Percentiles rank a stretch among this genome's conserved stretches.
These are phyloP conservation scores for Trissolcus brochymenae DNA, from an alignment of 2,888 invertebrate genomes.

Conservation along the genomic window DNA sequence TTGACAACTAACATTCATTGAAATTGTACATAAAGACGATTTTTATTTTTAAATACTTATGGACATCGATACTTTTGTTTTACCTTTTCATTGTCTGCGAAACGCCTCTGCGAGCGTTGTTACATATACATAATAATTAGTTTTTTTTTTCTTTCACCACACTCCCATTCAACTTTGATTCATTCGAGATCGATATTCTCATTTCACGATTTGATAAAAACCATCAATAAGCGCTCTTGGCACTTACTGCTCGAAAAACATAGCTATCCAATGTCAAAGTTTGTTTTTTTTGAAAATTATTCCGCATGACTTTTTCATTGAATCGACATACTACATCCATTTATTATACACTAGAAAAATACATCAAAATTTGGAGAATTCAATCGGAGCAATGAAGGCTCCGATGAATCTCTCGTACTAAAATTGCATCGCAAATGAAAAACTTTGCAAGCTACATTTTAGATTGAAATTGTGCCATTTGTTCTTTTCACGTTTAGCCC, in stretches of 20 bases:
- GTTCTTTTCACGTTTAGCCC: too few species aligned
- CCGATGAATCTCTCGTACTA: too few species aligned
- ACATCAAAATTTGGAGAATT: constrained; percentile 19
- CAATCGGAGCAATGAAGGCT: constrained; percentile 3
- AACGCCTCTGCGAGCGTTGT: constrained; percentile 49
- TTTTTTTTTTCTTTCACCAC: constrained; percentile 46
- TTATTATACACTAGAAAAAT: constrained; percentile 44
- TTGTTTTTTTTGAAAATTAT: constrained; percentile 16
- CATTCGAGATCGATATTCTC: constrained; percentile 51
- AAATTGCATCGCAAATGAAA: too few species aligned
- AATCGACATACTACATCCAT: constrained; percentile 11
- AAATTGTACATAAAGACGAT: constrained; percentile 75
- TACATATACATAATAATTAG: constrained; percentile 58
- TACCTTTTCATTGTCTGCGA: constrained; percentile 61
- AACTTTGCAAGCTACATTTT: too few species aligned
- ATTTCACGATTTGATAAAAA: constrained; percentile 45
- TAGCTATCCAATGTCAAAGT: constrained; percentile 23
- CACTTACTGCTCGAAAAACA: constrained; percentile 21
- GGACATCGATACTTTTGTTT: constrained; percentile 72
- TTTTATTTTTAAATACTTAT: constrained; percentile 74
- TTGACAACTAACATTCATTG: constrained; percentile 59
- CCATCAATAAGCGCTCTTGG: constrained; percentile 17
- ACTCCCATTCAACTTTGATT: constrained; percentile 49
- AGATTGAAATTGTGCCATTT: too few species aligned
- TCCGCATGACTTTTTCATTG: constrained; percentile 4